Evolutionary conservation across 2,113 vertebrate genomes (phyloP).

Genomic region (Rhynchopsitta pachyrhyncha): DNA sequence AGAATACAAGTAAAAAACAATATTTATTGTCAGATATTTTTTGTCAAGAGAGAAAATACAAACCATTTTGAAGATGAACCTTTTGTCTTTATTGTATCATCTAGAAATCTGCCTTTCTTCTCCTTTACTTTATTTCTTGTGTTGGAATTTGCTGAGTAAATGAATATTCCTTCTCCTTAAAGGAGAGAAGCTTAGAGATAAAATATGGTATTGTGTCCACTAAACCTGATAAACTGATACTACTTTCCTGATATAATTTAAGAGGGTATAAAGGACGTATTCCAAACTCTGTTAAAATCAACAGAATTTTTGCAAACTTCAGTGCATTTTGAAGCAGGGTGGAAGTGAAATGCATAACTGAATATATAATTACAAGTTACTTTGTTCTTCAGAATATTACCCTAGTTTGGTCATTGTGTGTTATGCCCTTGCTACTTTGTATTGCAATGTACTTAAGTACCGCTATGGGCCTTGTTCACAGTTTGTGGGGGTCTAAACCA

Average conservation of each 20-base stretch:
- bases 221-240: neutral
- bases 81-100: neutral
- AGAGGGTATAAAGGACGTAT: neutral
- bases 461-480: neutral
- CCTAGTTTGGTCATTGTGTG: neutral
- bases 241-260: neutral
- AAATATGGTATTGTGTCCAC: neutral
- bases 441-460: neutral
- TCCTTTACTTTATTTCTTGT: neutral
- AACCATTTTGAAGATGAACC: neutral
- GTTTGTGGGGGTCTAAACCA: neutral
- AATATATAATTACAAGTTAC: neutral
- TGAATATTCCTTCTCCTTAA: neutral
- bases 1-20: neutral
- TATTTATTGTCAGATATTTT: neutral
- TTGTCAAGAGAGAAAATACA: neutral
- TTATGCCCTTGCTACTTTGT: neutral
- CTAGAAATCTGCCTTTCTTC: neutral
- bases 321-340: neutral
- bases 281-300: neutral
- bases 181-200: neutral
- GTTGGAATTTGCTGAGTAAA: neutral
- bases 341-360: neutral
- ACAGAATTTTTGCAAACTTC: neutral
- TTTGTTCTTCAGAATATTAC: neutral